Percentiles rank a stretch among this genome's conserved stretches.
Conservation (phyloP, 2,797 vertebrate genomes). For the Acanthis flammea region DNA sequence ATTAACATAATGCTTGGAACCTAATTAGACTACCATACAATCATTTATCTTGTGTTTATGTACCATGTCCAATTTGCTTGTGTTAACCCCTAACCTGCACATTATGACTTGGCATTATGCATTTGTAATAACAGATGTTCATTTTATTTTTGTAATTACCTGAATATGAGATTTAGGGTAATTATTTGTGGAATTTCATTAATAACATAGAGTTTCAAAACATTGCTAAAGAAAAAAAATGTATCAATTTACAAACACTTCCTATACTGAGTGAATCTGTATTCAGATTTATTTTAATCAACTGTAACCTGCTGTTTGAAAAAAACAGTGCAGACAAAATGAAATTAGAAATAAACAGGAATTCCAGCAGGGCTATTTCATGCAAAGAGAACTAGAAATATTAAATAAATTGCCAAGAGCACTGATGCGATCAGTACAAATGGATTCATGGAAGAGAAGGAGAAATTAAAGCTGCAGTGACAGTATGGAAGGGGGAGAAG, state of each 20-base stretch:
- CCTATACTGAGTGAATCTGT: slow-evolving; percentile 28
- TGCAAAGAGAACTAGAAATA: slow-evolving; percentile 40
- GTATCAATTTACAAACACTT: slow-evolving; percentile 3
- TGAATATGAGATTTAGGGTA: slow-evolving; percentile 45
- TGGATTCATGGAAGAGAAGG: neutral
- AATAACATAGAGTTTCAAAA: slow-evolving; percentile 43
- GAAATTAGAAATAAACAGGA: slow-evolving; percentile 68
- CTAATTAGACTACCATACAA: slow-evolving; percentile 66
- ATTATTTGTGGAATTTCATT: slow-evolving; percentile 66
- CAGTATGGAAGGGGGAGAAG: neutral
- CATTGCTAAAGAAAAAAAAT: neutral
- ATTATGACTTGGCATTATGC: slow-evolving; percentile 63
- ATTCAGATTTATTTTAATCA: slow-evolving; percentile 68
- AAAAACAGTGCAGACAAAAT: slow-evolving; percentile 40
- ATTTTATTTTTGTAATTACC: slow-evolving; percentile 70
- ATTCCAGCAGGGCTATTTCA: slow-evolving; percentile 65
- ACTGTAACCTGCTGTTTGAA: slow-evolving; percentile 47
- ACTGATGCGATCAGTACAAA: slow-evolving; percentile 36
- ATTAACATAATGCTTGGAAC: slow-evolving; percentile 70
- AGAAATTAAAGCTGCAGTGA: slow-evolving; percentile 48
- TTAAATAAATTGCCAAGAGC: slow-evolving; percentile 46
- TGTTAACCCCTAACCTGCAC: slow-evolving; percentile 71
- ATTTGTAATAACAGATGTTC: slow-evolving; percentile 70
- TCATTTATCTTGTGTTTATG: slow-evolving; percentile 74
- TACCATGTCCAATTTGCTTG: slow-evolving; percentile 69